Base-by-base conservation (phyloP, 2,113 vertebrate genomes). In the Malurus melanocephalus region DNA sequence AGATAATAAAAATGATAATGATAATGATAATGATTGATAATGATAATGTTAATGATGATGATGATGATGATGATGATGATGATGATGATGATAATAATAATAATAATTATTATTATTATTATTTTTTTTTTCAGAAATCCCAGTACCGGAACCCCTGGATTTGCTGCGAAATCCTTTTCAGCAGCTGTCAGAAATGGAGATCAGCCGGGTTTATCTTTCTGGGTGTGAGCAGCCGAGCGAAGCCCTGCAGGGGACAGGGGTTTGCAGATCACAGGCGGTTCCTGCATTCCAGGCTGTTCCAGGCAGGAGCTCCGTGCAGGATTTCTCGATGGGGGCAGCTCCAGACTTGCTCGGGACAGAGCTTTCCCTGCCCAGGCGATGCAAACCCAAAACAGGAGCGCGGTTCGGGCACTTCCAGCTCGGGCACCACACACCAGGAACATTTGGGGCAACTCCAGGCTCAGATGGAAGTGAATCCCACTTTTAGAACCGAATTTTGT, bases 161-260 rank as follows among this genome's bases (percentile, higher is more conserved):
- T 13, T 18, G 7, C 2, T 22, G 26, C 3, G 16, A 26, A 57
- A 35, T 4, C 33, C 38, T 45, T 2, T 1, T 1, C 9, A 73
- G 45, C 21, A 74, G 38, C 30, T 15, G 38, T 38, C 7, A 33
- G 51, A 40, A 45, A 21, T 7, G 9, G 0, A 10, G 57, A n/a
- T 8, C 7, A n/a, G 17, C 77, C 40, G 73, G 40, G 16, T 2
- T 65, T 10, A 4, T 14, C 4, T 7, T 30, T 40, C 17, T 64
- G 33, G 73, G 45, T 38, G 45, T 43, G 64, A 49, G 52, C 67
- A 51, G 57, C 53, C 28, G 30, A 35, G 71, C 26, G 16, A 45
- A 90, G 46, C 80, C 90, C 94, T 88, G 87, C 80, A 69, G 92
- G 92, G 81, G 46, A 22, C 68, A 46, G 49, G 57, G 49, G 49